Percentiles rank a stretch among this genome's conserved stretches.
Evolutionary conservation across 2,797 vertebrate genomes (phyloP).

Genomic region (Fistularia tabacaria): DNA sequence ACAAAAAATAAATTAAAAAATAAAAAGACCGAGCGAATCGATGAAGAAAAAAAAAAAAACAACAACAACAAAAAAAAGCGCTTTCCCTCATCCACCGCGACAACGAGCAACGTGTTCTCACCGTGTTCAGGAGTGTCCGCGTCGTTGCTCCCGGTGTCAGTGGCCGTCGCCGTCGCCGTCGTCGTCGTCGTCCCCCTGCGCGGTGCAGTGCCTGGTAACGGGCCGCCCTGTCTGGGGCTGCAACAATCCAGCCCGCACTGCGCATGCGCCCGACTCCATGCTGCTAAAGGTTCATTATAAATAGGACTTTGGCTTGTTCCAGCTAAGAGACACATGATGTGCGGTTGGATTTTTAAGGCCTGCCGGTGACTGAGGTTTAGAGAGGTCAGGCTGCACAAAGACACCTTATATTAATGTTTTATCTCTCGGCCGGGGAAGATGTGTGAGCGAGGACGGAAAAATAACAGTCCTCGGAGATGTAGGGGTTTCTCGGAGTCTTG

Average conservation of each 20-base stretch:
- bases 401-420: conserved; percentile 3
- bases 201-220: conserved; percentile 67
- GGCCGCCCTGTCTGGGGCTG: conserved; percentile 72
- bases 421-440: not conserved
- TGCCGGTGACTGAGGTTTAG: conserved; percentile 12
- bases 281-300: conserved; percentile 65
- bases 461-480: too few relatives aligned
- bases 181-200: conserved; percentile 58
- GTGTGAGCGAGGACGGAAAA: not conserved
- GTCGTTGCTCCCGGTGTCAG: conserved; percentile 46
- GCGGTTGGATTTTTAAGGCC: conserved; percentile 23
- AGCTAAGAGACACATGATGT: conserved; percentile 52
- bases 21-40: not conserved
- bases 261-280: conserved; percentile 72
- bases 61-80: too few relatives aligned
- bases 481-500: too few relatives aligned
- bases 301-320: conserved; percentile 62
- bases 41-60: too few relatives aligned
- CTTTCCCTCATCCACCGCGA: too few relatives aligned
- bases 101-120: conserved; percentile 64
- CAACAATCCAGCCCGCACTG: conserved; percentile 53
- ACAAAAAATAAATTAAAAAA: not conserved
- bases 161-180: conserved; percentile 52
- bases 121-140: conserved; percentile 55
- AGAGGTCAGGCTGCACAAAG: conserved; percentile 14